A percentile compares a stretch with the other conserved stretches of the same genome.
Conservation (phyloP, 2,797 vertebrate species). For the Falco columbarius region DNA sequence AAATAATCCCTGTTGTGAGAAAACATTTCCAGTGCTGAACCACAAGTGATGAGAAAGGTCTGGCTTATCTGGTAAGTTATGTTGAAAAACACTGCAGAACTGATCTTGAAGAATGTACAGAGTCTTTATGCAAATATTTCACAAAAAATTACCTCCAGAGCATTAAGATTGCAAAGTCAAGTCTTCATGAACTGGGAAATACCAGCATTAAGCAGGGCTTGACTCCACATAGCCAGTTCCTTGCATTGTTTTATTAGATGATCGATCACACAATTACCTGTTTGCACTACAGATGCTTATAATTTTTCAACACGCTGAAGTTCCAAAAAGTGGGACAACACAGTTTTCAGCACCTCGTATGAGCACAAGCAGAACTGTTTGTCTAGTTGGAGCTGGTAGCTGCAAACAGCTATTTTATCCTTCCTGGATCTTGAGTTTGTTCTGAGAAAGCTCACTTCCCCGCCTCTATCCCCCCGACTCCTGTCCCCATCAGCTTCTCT, state of each 20-base stretch:
- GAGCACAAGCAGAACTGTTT: neutral
- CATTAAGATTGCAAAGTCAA: neutral
- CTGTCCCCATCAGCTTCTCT: neutral
- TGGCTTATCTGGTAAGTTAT: neutral
- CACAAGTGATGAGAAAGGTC: neutral
- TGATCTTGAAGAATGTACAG: neutral
- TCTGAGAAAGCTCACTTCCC: neutral
- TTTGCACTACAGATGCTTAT: neutral
- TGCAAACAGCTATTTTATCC: neutral
- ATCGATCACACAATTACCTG: neutral
- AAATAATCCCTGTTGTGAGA: neutral
- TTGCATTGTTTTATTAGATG: neutral
- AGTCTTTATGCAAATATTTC: neutral
- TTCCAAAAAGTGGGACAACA: neutral
- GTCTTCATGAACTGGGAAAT: neutral
- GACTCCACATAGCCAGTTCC: neutral
- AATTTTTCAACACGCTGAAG: neutral
- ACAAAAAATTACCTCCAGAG: neutral
- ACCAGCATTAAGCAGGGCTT: neutral
- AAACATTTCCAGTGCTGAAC: neutral
- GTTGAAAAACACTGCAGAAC: neutral
- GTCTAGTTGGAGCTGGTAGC: neutral
- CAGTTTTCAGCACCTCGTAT: neutral
- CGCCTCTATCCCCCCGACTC: fast-evolving
- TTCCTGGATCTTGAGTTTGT: neutral